A percentile compares a stretch with the other conserved stretches of the same genome.
Conservation (phyloP, 2,888 invertebrate genomes). For the Neoaliturus tenellus region DNA sequence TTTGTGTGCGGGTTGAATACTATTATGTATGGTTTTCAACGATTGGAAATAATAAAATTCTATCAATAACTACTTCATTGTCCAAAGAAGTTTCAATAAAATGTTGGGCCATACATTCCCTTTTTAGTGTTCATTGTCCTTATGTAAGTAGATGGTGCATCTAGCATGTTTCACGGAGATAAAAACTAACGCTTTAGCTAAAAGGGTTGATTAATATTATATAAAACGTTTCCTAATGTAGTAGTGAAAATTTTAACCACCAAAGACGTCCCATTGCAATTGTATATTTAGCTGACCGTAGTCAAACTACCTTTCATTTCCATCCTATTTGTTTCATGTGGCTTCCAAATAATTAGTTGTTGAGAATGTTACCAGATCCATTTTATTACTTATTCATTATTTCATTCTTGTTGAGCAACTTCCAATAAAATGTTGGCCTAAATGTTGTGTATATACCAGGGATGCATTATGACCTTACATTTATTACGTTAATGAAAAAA, state of each 20-base stretch:
- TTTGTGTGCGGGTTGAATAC: too few species aligned
- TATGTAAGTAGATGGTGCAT: too few species aligned
- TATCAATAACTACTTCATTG: neutral
- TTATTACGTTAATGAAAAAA: neutral
- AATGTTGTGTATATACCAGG: neutral
- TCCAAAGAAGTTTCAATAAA: neutral
- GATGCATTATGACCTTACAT: neutral
- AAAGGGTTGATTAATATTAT: too few species aligned
- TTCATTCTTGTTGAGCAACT: neutral
- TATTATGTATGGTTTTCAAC: too few species aligned
- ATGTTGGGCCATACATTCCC: neutral
- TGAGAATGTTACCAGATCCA: slow-evolving; percentile 3
- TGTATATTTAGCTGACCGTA: neutral
- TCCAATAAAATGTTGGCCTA: slow-evolving; percentile 26
- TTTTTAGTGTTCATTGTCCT: neutral
- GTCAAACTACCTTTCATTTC: slow-evolving; percentile 35
- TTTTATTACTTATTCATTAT: neutral
- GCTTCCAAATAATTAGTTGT: slow-evolving; percentile 44
- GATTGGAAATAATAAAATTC: too few species aligned
- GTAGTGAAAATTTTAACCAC: too few species aligned
- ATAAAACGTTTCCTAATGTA: too few species aligned
- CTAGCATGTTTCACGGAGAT: too few species aligned
- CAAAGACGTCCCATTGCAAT: slow-evolving; percentile 18
- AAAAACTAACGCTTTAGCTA: neutral
- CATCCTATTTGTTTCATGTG: neutral